Evolutionary conservation across 1,140 invertebrate species (phyloP).

Genomic region (Alviniconcha marisindica): DNA sequence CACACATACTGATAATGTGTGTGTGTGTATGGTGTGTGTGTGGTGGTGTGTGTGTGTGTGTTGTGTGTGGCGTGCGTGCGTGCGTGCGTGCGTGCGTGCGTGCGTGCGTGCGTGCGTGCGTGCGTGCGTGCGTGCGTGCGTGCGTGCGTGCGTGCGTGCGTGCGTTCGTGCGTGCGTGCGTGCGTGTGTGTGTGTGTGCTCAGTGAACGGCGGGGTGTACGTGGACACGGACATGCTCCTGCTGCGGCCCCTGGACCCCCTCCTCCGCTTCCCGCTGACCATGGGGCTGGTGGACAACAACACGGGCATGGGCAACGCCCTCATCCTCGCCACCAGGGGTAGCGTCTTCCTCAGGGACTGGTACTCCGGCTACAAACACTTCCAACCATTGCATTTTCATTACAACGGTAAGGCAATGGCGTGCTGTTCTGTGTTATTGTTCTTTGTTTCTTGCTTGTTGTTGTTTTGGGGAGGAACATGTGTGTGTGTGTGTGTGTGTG

Average conservation of each 20-base stretch:
- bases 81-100: neutral
- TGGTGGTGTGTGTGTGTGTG: too few relatives aligned
- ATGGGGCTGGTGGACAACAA: conserved; percentile 48
- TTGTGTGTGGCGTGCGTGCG: neutral
- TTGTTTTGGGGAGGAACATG: too few relatives aligned
- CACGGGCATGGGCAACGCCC: conserved; percentile 48
- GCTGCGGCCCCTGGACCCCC: conserved; percentile 46
- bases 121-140: neutral
- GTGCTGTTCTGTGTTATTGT: too few relatives aligned
- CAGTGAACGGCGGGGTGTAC: conserved; percentile 60
- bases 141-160: neutral
- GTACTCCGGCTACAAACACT: conserved; percentile 42
- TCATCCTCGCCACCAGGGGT: conserved; percentile 47
- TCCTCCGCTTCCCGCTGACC: conserved; percentile 45
- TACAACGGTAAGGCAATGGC: neutral
- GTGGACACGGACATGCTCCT: conserved; percentile 57
- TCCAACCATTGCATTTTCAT: conserved; percentile 19
- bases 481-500: conserved; percentile 18
- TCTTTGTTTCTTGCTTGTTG: too few relatives aligned
- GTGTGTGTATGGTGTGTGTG: too few relatives aligned
- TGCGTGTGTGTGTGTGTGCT: neutral
- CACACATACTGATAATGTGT: too few relatives aligned
- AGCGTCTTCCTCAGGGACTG: conserved; percentile 40
- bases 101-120: neutral
- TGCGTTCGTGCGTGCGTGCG: neutral